phyloP scores from a whole-genome alignment of 2,888 invertebrate species.

The Tryphoninae sp. region DNA sequence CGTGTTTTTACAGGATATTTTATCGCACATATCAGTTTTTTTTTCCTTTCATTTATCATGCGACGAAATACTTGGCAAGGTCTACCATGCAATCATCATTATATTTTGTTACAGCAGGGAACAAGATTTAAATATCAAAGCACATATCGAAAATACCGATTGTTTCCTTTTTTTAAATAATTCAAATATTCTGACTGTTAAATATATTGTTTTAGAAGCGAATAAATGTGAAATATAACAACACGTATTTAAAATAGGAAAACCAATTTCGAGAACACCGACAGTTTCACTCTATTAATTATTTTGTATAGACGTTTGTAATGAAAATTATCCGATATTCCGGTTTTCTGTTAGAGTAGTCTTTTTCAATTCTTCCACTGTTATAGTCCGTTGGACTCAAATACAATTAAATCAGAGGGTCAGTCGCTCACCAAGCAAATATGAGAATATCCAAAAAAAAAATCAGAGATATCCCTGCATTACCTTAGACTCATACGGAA shows the following conservation, averaged over 20 bases:
- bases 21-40: slow-evolving; percentile 23
- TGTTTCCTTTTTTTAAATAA: neutral
- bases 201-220: neutral
- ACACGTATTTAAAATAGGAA: slow-evolving; percentile 3
- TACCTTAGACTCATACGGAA: slow-evolving; percentile 91
- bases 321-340: neutral
- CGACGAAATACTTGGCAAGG: slow-evolving; percentile 31
- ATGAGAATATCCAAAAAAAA: slow-evolving; percentile 22
- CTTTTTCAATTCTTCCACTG: neutral
- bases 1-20: slow-evolving; percentile 15
- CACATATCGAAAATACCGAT: neutral
- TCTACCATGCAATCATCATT: slow-evolving; percentile 54
- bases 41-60: slow-evolving; percentile 36
- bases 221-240: slow-evolving; percentile 5
- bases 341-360: neutral
- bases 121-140: slow-evolving; percentile 13
- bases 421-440: slow-evolving; percentile 53
- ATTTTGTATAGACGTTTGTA: neutral
- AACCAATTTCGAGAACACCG: neutral
- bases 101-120: neutral
- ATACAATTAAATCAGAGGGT: neutral
- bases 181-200: neutral
- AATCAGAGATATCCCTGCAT: slow-evolving; percentile 58
- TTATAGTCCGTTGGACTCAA: slow-evolving; percentile 20
- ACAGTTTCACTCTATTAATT: neutral